Percentiles rank a stretch among this genome's conserved stretches.
phyloP scores from a whole-genome alignment of 2,113 vertebrate genomes.

The Pollachius pollachius region DNA sequence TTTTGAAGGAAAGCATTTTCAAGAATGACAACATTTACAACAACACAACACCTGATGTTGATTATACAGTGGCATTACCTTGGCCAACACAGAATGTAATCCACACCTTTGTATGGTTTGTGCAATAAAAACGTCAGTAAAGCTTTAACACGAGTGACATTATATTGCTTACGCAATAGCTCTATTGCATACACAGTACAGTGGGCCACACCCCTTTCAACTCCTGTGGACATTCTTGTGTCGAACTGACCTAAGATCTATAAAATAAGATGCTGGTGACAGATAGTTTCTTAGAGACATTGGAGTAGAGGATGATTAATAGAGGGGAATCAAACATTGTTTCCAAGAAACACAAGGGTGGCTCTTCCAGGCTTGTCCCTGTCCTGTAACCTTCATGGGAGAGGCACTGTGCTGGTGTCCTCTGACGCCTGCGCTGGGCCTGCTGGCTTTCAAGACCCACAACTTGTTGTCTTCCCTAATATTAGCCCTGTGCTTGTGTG shows the following conservation, averaged over 20 bases:
- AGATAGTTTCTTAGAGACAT: not conserved
- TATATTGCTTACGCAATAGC: conserved; percentile 25
- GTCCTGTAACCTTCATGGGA: conserved; percentile 6
- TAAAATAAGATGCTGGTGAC: not conserved
- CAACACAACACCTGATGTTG: too few relatives aligned
- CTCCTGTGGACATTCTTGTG: not conserved
- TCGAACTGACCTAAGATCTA: not conserved
- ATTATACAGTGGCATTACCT: too few relatives aligned
- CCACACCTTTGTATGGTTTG: too few relatives aligned
- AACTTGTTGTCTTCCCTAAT: conserved; percentile 35
- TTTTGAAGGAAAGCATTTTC: too few relatives aligned
- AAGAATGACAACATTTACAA: too few relatives aligned
- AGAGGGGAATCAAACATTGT: not conserved
- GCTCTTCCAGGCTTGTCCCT: conserved; percentile 9
- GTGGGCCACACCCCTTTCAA: not conserved
- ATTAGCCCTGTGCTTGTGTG: conserved; percentile 39
- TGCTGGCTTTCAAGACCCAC: conserved; percentile 24
- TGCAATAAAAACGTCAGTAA: too few relatives aligned
- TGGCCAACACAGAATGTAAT: too few relatives aligned
- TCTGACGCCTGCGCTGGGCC: conserved; percentile 9
- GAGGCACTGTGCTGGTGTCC: not conserved
- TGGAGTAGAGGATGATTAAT: not conserved
- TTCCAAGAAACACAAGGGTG: not conserved
- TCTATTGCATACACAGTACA: not conserved
- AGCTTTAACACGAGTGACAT: too few relatives aligned